phyloP scores from a whole-genome alignment of 2,113 vertebrate species.

The Notiomystis cincta region DNA sequence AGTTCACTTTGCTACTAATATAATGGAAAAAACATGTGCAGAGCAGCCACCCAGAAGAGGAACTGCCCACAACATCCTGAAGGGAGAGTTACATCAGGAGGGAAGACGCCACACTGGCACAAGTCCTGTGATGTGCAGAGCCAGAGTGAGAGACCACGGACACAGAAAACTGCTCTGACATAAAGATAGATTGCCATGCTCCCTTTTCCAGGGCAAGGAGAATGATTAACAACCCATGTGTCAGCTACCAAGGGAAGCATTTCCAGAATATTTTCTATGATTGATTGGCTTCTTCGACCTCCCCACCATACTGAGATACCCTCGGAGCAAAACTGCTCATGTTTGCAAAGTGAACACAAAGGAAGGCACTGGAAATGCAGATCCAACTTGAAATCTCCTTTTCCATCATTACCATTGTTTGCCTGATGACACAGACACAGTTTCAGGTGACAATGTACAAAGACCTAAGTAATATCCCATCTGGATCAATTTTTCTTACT shows the following conservation, averaged over 20 bases:
- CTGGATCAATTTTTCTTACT: background rate
- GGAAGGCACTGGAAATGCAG: background rate
- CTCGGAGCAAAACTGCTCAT: background rate
- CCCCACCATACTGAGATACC: background rate
- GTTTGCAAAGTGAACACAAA: background rate
- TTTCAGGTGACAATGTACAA: background rate
- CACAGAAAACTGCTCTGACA: background rate
- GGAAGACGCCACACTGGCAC: background rate
- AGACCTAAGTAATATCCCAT: background rate
- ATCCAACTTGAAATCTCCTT: background rate
- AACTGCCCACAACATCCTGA: background rate
- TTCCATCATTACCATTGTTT: background rate
- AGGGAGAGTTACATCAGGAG: background rate
- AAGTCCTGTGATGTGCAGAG: background rate
- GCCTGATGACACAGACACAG: background rate
- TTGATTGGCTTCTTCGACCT: background rate
- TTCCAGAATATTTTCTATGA: background rate
- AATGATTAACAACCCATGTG: background rate
- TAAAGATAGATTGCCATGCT: background rate
- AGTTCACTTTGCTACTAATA: conserved; percentile 40
- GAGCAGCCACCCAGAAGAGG: conserved; percentile 48
- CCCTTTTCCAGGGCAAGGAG: background rate
- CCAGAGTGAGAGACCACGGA: background rate
- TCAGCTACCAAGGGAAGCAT: background rate
- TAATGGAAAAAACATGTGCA: conserved; percentile 56